Percentiles rank a stretch among this genome's conserved stretches.
Conservation (phyloP, 2,113 vertebrate species). For the Trochalopteron elliotii region DNA sequence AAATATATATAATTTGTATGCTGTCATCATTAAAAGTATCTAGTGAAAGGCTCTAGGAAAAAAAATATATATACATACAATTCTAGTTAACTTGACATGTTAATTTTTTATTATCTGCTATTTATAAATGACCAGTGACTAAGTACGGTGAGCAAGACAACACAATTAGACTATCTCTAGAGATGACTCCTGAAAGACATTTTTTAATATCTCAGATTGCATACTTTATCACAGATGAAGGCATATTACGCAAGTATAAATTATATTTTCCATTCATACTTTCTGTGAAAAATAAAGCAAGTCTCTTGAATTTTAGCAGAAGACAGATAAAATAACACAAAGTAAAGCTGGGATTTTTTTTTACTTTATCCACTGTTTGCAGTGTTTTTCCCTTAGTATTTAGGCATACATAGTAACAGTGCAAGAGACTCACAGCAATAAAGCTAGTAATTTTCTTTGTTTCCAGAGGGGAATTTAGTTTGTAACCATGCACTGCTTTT, state of each 20-base stretch:
- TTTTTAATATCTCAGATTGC: background rate
- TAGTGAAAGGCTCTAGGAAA: background rate
- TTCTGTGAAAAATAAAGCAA: background rate
- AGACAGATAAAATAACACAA: background rate
- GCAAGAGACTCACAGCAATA: constrained; percentile 11
- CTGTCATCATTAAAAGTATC: background rate
- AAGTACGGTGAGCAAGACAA: background rate
- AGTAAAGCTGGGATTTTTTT: background rate
- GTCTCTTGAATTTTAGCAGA: background rate
- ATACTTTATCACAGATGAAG: background rate
- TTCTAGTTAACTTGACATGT: background rate
- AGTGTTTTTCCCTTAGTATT: background rate
- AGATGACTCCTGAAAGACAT: background rate
- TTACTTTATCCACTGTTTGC: background rate
- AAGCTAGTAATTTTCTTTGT: background rate
- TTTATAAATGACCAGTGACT: background rate
- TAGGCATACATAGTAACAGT: background rate
- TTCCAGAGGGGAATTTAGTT: background rate
- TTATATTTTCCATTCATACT: background rate
- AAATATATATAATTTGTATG: background rate
- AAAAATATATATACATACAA: background rate
- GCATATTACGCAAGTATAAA: background rate
- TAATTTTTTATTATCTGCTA: background rate
- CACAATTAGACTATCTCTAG: background rate
- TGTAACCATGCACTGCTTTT: background rate